These are phyloP conservation scores for Mesitornis unicolor DNA, from an alignment of 2,113 vertebrate species.

Conservation along the genomic window DNA sequence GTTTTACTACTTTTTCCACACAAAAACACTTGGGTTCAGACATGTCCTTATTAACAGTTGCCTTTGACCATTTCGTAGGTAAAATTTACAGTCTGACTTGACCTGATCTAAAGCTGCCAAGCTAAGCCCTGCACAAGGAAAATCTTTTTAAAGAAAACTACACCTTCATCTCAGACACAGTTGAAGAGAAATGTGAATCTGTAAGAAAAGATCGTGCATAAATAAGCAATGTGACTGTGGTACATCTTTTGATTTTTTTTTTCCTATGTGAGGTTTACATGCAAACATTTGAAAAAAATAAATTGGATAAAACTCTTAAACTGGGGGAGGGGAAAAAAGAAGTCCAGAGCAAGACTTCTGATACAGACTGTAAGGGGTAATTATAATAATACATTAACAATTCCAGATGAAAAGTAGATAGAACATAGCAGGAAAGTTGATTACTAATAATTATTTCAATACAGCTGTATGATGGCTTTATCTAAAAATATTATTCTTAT, in stretches of 20 bases:
- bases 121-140: neutral
- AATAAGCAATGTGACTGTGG: neutral
- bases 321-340: neutral
- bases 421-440: neutral
- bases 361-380: neutral
- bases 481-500: neutral
- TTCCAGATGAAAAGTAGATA: neutral
- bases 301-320: neutral
- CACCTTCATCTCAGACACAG: neutral
- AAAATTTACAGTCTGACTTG: neutral
- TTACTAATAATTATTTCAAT: neutral
- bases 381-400: neutral
- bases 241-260: neutral
- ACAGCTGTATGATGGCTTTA: neutral
- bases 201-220: neutral
- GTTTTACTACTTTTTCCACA: neutral
- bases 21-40: neutral
- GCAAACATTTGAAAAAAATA: conserved; percentile 4
- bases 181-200: neutral
- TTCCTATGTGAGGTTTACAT: neutral
- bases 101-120: neutral
- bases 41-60: neutral
- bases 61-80: neutral
- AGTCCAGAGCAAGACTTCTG: neutral
- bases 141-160: neutral